Conservation (phyloP, 2,113 vertebrate genomes). For the Carassius gibelio region DNA sequence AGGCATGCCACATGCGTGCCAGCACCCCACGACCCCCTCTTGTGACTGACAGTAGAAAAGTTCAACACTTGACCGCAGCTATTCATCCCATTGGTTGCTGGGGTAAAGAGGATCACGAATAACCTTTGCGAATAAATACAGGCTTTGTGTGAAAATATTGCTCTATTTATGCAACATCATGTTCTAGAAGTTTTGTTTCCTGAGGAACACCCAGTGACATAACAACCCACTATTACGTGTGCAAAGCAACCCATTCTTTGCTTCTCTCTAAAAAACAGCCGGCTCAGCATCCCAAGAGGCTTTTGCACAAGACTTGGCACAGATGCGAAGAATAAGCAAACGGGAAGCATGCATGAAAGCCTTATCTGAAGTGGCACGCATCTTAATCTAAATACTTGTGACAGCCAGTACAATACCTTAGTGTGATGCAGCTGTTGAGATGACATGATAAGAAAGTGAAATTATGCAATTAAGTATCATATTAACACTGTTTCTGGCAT, state of each 20-base stretch:
- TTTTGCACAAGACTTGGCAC: conserved; percentile 57
- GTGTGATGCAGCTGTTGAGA: conserved; percentile 2
- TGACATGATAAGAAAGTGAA: conserved; percentile 34
- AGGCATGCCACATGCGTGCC: conserved; percentile 64
- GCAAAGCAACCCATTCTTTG: conserved; percentile 9
- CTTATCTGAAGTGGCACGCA: conserved; percentile 64
- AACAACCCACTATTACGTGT: conserved; percentile 48
- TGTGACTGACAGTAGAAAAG: conserved; percentile 44
- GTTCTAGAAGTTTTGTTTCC: conserved; percentile 70
- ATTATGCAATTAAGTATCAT: conserved; percentile 13
- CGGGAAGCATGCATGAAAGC: conserved; percentile 67
- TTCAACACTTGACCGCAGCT: conserved; percentile 60
- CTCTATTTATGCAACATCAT: conserved; percentile 76
- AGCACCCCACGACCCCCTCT: conserved; percentile 13
- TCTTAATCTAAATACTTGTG: conserved; percentile 38
- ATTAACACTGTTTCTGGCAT: background rate
- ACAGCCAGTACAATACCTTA: conserved; percentile 31
- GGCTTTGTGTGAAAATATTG: conserved; percentile 74
- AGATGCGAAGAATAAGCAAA: conserved; percentile 64
- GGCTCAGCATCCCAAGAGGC: conserved; percentile 36
- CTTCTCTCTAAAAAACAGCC: conserved; percentile 42
- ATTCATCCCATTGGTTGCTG: conserved; percentile 70
- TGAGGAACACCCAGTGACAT: conserved; percentile 67
- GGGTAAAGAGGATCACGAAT: conserved; percentile 75
- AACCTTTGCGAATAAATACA: conserved; percentile 74